Evolutionary conservation across 2,888 invertebrate genomes (phyloP).

Genomic region (Trichopria drosophilae): DNA sequence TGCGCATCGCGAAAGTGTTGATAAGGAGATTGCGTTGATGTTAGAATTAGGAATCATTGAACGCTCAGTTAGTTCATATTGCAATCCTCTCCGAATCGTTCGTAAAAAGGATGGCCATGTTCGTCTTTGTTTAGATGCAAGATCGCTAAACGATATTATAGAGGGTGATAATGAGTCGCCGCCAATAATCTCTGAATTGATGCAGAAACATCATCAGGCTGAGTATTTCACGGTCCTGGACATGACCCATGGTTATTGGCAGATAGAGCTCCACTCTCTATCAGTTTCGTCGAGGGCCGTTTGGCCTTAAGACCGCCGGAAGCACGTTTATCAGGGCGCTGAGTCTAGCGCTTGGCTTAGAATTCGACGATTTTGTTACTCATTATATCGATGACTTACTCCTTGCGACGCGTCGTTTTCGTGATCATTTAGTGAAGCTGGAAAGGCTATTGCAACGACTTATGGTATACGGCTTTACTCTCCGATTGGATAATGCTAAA

Average conservation of each 20-base stretch:
- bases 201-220: slow-evolving; percentile 33
- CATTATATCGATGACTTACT: slow-evolving; percentile 19
- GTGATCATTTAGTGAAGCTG: too few relatives aligned
- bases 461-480: not conserved
- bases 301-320: too few relatives aligned
- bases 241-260: slow-evolving; percentile 37
- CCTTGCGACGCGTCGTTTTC: not conserved
- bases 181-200: slow-evolving; percentile 30
- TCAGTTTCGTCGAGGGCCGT: too few relatives aligned
- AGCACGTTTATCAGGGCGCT: slow-evolving; percentile 11
- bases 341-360: slow-evolving; percentile 37
- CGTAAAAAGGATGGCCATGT: slow-evolving; percentile 38
- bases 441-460: too few relatives aligned
- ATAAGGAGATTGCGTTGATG: slow-evolving; percentile 37
- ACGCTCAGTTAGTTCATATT: slow-evolving; percentile 37
- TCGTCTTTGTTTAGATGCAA: slow-evolving; percentile 38
- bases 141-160: slow-evolving; percentile 39
- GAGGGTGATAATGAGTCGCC: slow-evolving; percentile 41
- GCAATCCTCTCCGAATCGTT: slow-evolving; percentile 42
- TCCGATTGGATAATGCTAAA: not conserved
- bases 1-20: slow-evolving; percentile 35
- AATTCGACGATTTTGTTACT: slow-evolving; percentile 18
- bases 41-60: slow-evolving; percentile 39
- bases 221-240: slow-evolving; percentile 32
- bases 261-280: slow-evolving; percentile 34